A percentile compares a stretch with the other conserved stretches of the same genome.
These are phyloP conservation scores for roundworm (Caenorhabditis elegans) DNA, from an alignment of 1,140 invertebrate genomes.

Conservation along the genomic window DNA sequence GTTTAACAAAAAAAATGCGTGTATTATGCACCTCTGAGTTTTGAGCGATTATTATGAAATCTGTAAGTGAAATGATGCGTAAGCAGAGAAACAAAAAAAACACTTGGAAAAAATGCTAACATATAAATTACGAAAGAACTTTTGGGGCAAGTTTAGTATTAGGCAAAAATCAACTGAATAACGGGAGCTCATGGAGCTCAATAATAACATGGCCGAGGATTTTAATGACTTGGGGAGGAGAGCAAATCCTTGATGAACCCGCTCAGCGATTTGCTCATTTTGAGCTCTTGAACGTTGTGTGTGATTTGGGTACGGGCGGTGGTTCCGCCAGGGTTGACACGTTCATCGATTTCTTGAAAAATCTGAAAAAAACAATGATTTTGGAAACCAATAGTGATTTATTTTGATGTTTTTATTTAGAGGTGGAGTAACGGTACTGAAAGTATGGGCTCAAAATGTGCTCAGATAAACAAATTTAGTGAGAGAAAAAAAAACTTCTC, in stretches of 20 bases:
- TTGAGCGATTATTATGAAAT: neutral
- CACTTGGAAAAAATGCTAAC: neutral
- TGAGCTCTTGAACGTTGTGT: constrained; percentile 25
- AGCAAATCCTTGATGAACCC: constrained; percentile 44
- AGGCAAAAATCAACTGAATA: neutral
- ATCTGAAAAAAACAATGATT: constrained; percentile 29
- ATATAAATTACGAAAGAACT: constrained; percentile 1
- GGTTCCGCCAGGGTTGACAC: constrained; percentile 31
- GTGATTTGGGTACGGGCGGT: constrained; percentile 15
- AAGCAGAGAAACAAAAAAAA: neutral
- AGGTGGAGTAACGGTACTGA: no score
- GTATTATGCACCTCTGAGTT: neutral
- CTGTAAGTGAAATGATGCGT: constrained; percentile 16
- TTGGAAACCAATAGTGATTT: no score
- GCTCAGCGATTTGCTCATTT: constrained; percentile 47
- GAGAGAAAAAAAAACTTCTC: no score
- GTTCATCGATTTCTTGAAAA: constrained; percentile 42
- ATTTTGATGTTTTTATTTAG: no score
- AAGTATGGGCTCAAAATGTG: no score
- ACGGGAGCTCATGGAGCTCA: constrained; percentile 1
- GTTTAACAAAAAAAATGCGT: neutral
- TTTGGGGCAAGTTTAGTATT: neutral
- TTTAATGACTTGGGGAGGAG: neutral
- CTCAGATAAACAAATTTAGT: no score
- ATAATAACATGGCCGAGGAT: neutral